Evolutionary conservation across 1,140 invertebrate genomes (phyloP).

Genomic region (Rhysida immarginata): DNA sequence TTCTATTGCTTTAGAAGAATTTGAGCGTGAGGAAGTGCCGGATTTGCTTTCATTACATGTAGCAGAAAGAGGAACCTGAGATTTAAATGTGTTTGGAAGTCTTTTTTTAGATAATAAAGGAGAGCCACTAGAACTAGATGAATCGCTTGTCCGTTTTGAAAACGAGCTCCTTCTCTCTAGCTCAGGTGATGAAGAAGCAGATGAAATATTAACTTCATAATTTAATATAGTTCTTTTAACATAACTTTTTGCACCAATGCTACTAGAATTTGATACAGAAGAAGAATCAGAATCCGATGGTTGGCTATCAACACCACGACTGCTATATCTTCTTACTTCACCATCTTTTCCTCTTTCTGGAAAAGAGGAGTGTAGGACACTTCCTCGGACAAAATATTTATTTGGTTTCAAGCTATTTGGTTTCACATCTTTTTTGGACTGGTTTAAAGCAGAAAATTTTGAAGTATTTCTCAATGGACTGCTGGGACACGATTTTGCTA

Average conservation of each 20-base stretch:
- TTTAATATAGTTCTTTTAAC: slow-evolving; percentile 16
- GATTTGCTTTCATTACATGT: not conserved
- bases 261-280: not conserved
- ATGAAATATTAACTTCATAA: slow-evolving; percentile 15
- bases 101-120: not conserved
- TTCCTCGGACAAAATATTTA: too few relatives aligned
- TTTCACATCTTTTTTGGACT: too few relatives aligned
- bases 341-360: too few relatives aligned
- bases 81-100: not conserved
- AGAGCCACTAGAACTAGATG: not conserved
- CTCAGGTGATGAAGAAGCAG: slow-evolving; percentile 14
- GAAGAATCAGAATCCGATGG: not conserved
- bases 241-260: slow-evolving; percentile 1
- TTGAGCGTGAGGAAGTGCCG: too few relatives aligned
- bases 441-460: too few relatives aligned
- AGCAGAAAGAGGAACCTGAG: not conserved
- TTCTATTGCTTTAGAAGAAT: too few relatives aligned
- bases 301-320: too few relatives aligned
- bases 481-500: not conserved
- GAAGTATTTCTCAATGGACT: not conserved
- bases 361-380: too few relatives aligned
- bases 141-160: too few relatives aligned
- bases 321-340: too few relatives aligned
- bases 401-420: too few relatives aligned
- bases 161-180: slow-evolving; percentile 6